These are phyloP conservation scores for zebrafish (Danio rerio) DNA, from an alignment of 2,113 vertebrate genomes.

Conservation along the genomic window DNA sequence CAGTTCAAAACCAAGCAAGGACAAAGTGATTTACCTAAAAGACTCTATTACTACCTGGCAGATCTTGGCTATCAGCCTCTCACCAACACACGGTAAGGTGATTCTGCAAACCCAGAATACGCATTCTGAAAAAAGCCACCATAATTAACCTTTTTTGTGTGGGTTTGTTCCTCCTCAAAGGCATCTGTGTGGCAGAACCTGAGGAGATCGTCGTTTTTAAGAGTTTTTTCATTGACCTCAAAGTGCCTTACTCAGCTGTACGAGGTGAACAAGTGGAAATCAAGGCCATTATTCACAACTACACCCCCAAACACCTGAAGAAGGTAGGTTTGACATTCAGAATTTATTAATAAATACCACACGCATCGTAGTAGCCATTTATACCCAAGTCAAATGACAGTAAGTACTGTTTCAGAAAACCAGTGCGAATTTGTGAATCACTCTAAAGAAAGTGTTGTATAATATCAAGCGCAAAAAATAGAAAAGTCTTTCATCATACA, in stretches of 20 bases:
- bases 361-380: no score
- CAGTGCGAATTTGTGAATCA: no score
- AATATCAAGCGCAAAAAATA: no score
- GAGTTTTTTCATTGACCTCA: slow-evolving; percentile 82
- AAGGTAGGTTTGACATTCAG: slow-evolving; percentile 60
- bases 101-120: background rate
- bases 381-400: no score
- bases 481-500: no score
- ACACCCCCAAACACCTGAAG: background rate
- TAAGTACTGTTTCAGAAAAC: no score
- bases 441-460: no score
- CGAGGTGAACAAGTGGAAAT: slow-evolving; percentile 86
- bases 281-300: slow-evolving; percentile 83
- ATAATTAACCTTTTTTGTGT: background rate
- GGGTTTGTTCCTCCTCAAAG: slow-evolving; percentile 58
- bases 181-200: slow-evolving; percentile 82
- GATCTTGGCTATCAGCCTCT: slow-evolving; percentile 80
- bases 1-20: slow-evolving; percentile 65
- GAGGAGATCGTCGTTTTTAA: slow-evolving; percentile 78
- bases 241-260: slow-evolving; percentile 83
- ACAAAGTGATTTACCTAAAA: slow-evolving; percentile 69
- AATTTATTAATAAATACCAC: no score
- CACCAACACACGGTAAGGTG: slow-evolving; percentile 67
- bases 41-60: slow-evolving; percentile 86
- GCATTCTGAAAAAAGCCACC: background rate